phyloP scores from a whole-genome alignment of 2,888 invertebrate species.

The Catocala nupta region DNA sequence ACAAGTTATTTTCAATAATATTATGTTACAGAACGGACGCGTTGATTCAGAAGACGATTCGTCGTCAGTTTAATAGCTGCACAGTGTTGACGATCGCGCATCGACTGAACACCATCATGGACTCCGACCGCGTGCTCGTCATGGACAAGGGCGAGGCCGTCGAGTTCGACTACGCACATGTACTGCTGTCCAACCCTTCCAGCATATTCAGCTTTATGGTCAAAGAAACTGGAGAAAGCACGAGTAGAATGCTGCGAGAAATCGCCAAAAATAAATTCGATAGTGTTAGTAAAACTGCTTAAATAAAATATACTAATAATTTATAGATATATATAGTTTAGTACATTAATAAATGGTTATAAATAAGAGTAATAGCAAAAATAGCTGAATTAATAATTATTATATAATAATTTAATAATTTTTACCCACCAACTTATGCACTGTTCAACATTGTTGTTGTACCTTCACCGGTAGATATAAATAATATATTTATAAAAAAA shows the following conservation, averaged over 20 bases:
- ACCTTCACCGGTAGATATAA: no score
- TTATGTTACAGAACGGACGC: constrained; percentile 86
- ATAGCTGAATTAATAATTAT: no score
- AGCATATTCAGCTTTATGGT: constrained; percentile 90
- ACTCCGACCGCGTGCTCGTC: constrained; percentile 94
- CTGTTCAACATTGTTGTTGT: no score
- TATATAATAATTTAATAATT: no score
- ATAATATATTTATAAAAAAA: no score
- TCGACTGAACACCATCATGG: constrained; percentile 96
- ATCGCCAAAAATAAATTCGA: constrained; percentile 74
- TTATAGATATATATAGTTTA: no score
- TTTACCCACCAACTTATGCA: no score
- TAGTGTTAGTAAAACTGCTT: constrained; percentile 51
- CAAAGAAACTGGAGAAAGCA: constrained; percentile 88
- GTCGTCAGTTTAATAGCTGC: constrained; percentile 91
- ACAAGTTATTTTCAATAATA: no score
- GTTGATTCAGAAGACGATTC: constrained; percentile 94
- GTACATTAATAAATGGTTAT: no score
- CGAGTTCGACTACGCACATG: constrained; percentile 91
- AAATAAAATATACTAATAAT: background rate
- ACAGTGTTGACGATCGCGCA: constrained; percentile 97
- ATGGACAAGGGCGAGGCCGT: constrained; percentile 92
- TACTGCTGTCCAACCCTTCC: constrained; percentile 86
- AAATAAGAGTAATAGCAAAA: no score
- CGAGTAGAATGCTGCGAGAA: constrained; percentile 68